These are phyloP conservation scores for Agrotis puta DNA, from an alignment of 2,888 invertebrate genomes.

Conservation along the genomic window DNA sequence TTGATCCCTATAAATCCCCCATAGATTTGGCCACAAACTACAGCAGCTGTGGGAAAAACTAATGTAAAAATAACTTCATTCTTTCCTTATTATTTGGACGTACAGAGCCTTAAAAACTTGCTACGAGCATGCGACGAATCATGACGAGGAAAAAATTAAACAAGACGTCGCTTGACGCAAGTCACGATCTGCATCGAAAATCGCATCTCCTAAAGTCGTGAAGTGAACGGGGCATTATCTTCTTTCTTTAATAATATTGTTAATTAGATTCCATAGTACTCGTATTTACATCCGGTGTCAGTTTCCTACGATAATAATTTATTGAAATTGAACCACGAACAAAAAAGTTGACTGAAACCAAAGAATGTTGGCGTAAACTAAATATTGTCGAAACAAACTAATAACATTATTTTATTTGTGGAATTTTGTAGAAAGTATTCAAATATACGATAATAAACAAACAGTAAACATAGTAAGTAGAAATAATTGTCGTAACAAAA, in stretches of 20 bases:
- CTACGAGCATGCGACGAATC: no score
- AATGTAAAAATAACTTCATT: not conserved
- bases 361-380: conserved; percentile 1
- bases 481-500: not conserved
- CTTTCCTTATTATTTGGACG: no score
- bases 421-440: conserved; percentile 5
- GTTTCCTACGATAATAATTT: conserved; percentile 12
- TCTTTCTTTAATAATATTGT: not conserved
- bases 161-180: not conserved
- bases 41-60: not conserved
- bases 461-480: not conserved
- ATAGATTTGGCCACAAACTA: not conserved
- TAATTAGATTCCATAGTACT: not conserved
- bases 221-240: not conserved
- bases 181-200: not conserved
- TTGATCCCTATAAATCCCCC: no score
- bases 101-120: no score
- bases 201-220: not conserved
- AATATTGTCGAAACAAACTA: not conserved
- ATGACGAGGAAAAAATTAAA: no score
- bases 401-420: not conserved
- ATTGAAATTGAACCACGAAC: not conserved
- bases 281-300: not conserved
- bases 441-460: not conserved
- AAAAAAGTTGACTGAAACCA: conserved; percentile 3